phyloP scores from a whole-genome alignment of 1,140 invertebrate genomes.

The Luehdorfia chinensis region DNA sequence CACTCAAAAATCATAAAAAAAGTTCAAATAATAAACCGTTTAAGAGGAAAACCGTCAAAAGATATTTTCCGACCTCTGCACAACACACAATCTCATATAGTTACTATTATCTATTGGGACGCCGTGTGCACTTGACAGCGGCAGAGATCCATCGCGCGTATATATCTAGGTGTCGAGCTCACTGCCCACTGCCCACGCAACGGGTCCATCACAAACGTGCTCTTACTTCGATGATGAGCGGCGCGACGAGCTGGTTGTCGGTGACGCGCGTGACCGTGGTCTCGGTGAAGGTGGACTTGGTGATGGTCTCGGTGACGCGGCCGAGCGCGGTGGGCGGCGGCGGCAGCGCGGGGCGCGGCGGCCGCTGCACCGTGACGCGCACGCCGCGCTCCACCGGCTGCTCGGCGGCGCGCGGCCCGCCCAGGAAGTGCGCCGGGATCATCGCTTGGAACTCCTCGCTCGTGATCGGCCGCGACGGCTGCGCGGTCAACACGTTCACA shows the following conservation, averaged over 20 bases:
- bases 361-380: conserved; percentile 78
- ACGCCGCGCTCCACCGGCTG: conserved; percentile 44
- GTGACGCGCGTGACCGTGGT: conserved; percentile 95
- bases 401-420: conserved; percentile 57
- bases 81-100: no score
- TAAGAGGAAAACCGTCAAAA: no score
- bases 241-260: conserved; percentile 90
- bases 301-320: conserved; percentile 93
- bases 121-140: no score
- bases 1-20: no score
- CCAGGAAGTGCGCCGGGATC: conserved; percentile 93
- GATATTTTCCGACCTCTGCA: no score
- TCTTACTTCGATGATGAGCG: conserved; percentile 91
- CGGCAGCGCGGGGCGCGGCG: conserved; percentile 81
- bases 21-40: no score
- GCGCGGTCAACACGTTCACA: conserved; percentile 72
- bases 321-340: conserved; percentile 89
- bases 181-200: background rate
- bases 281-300: conserved; percentile 95
- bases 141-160: no score
- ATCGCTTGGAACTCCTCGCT: conserved; percentile 95
- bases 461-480: conserved; percentile 89
- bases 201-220: background rate
- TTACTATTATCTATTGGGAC: no score
- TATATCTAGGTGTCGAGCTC: no score